Base-by-base conservation (phyloP, 2,797 vertebrate species). In the Megaceryle alcyon region DNA sequence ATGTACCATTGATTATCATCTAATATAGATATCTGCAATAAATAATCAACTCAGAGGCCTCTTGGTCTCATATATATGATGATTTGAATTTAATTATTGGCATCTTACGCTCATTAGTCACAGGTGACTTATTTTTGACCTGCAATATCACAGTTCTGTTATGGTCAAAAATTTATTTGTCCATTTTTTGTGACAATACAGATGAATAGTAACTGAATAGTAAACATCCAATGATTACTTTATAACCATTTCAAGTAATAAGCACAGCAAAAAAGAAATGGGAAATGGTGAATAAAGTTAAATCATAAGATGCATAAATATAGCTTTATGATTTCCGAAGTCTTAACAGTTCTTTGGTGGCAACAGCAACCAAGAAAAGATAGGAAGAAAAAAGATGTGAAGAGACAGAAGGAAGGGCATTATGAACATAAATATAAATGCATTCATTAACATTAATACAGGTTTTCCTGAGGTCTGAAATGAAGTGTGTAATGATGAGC, bases 91-190 rank as follows among this genome's bases (percentile, higher is more conserved):
- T 69, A 14, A 41, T 71, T 63, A 48, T 66, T 90, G 26, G 10
- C 5, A 61, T 86, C n/a, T 80, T 77, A 65, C 44, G 51, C 16
- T 90, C 39, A 63, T 64, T 79, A 79, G 37, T 87, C 33, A 13
- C 29, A 79, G 31, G 46, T 92, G 66, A 82, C 69, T 80, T 48
- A 63, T 89, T 91, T 95, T 92, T 88, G 20, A 68, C 44, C 71
- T n/a, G 49, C 68, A 17, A 63, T 91, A 69, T 37, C 48, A 65
- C 15, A 57, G 35, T 77, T 49, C 41, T 73, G 15, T 82, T 80
- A 64, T 44, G 41, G 44, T 56, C 46, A 82, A 88, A 41, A 93
- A 76, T 64, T 9, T 48, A 53, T 79, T 78, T 64, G 13, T 59
- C 44, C 12, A 61, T 22, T 29, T 71, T 92, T 68, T 69, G 10